Base-by-base conservation (phyloP, 2,888 invertebrate genomes). In the Amblyjoppa proteus region DNA sequence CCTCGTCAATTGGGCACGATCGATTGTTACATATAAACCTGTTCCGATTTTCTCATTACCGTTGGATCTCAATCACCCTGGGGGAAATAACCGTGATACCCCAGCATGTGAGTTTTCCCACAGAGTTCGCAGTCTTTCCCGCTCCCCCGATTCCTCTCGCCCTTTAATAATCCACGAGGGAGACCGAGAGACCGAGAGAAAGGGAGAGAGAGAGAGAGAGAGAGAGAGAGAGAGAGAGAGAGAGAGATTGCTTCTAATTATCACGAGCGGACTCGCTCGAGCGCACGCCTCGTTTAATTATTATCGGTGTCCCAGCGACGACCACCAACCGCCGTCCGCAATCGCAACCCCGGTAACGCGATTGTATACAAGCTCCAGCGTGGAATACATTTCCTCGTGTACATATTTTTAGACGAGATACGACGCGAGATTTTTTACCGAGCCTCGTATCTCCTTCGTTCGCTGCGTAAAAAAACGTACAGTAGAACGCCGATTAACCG, bases 211-310 rank as follows among this genome's bases (percentile, higher is more conserved):
- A 41, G 41, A 38, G 38, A 38, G 38, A 38, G 11, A 34, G 64
- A 66, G 64, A n/a, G 66, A 38, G 64, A 71, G 81, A 38, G 38
- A 38, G 11, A 34, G 64, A 66, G 64, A n/a, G 66, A 38, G 64
- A 71, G 81, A 77, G 83, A 69, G 69, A 83, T 74, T 70, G 79
- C 66, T 79, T 83, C 79, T 83, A 83, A 79, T 79, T 83, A 83
- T 79, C 78, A 79, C 61, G 74, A 70, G 74, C 56, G 38, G 49
- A 78, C 68, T 69, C 68, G 49, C 61, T 41, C 56, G 68, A 53
- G 66, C 45, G 77, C 71, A 66, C 66, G 53, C 66, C 71, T 56
- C 71, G 82, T 78, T 83, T 73, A 83, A 78, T 83, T 83, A 83
- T 78, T 69, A 78, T 78, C 73, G 34, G 49, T 28, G 34, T 64